Evolutionary conservation across 2,888 invertebrate species (phyloP).

Genomic region (Leptinotarsa peninsularis): DNA sequence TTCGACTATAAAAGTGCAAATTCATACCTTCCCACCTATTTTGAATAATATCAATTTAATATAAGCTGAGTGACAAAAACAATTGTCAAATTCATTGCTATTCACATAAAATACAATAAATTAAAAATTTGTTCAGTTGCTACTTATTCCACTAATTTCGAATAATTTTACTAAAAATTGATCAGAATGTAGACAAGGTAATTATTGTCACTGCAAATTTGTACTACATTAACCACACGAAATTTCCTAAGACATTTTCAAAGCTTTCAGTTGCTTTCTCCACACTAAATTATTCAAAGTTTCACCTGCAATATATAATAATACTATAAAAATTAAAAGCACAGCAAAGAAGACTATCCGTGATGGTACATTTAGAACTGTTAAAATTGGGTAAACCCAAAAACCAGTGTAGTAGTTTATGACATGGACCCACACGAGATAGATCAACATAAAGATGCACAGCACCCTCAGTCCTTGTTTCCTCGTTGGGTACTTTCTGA

Average conservation of each 20-base stretch:
- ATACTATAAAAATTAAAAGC: constrained; percentile 72
- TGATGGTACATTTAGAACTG: constrained; percentile 79
- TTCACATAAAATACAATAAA: not conserved
- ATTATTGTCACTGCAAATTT: constrained; percentile 17
- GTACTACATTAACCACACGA: not conserved
- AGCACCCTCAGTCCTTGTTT: constrained; percentile 75
- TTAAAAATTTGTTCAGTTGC: not conserved
- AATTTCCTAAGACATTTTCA: constrained; percentile 27
- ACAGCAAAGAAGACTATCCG: constrained; percentile 80
- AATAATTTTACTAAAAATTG: not conserved
- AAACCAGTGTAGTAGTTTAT: constrained; percentile 80
- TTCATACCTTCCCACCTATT: too few species aligned
- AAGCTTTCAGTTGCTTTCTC: constrained; percentile 66
- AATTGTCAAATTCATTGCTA: too few species aligned
- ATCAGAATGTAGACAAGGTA: not conserved
- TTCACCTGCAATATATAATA: constrained; percentile 81
- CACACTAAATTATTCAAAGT: constrained; percentile 78
- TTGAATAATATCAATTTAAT: too few species aligned
- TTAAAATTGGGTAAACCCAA: constrained; percentile 94
- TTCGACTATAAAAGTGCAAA: too few species aligned
- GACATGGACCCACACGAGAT: constrained; percentile 84
- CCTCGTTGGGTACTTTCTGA: constrained; percentile 81
- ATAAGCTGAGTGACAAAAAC: too few species aligned
- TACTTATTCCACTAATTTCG: not conserved
- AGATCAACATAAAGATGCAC: constrained; percentile 75